Conservation (phyloP, 2,797 vertebrate species). For the Enteromius unitaeniatus region DNA sequence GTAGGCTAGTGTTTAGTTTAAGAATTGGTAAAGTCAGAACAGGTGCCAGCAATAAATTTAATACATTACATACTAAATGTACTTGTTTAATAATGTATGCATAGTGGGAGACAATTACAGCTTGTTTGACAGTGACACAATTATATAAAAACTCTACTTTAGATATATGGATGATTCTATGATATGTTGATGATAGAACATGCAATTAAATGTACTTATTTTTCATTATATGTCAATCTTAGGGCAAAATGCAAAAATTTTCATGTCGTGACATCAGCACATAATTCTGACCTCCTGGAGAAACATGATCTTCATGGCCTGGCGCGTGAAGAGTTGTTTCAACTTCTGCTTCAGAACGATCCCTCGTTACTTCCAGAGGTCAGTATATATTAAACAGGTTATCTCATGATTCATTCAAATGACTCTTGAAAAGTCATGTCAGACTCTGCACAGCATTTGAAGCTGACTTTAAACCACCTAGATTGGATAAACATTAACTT, state of each 20-base stretch:
- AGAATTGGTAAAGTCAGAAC: neutral
- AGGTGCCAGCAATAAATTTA: neutral
- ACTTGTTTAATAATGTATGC: neutral
- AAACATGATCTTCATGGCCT: slow-evolving; percentile 73
- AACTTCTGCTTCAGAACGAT: slow-evolving; percentile 91
- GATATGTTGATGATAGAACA: neutral
- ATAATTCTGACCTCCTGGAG: slow-evolving; percentile 78
- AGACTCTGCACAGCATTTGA: neutral
- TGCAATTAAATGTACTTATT: neutral
- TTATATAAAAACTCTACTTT: neutral
- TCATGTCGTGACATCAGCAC: slow-evolving; percentile 73
- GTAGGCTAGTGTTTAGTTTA: neutral
- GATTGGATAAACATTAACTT: neutral
- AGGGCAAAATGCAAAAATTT: slow-evolving; percentile 76
- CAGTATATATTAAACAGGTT: slow-evolving; percentile 50
- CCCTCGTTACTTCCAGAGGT: slow-evolving; percentile 89
- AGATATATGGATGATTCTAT: neutral
- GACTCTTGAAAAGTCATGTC: neutral
- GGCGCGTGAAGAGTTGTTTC: slow-evolving; percentile 77
- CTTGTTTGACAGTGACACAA: neutral
- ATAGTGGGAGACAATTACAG: neutral
- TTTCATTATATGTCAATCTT: slow-evolving; percentile 41
- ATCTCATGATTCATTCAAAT: neutral
- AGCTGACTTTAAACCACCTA: neutral
- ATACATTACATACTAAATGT: neutral